Evolutionary conservation across 2,113 vertebrate genomes (phyloP).

Genomic region (Boulengeromyrus knoepffleri): DNA sequence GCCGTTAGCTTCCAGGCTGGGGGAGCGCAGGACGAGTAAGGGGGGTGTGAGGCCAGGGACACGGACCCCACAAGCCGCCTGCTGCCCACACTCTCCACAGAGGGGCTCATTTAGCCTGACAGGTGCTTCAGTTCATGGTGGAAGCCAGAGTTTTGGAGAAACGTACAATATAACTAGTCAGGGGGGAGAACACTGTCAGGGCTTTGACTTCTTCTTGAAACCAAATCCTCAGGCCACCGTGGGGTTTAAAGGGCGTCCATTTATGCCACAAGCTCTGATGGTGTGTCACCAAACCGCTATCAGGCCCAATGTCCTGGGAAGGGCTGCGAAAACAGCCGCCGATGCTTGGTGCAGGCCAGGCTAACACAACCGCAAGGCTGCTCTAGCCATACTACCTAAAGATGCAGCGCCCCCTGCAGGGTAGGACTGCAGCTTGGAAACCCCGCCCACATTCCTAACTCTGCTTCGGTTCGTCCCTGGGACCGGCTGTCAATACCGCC

Average conservation of each 20-base stretch:
- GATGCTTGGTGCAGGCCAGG: no score
- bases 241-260: not conserved
- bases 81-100: not conserved
- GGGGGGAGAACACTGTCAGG: not conserved
- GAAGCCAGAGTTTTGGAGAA: not conserved
- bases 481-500: no score
- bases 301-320: no score
- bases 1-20: not conserved
- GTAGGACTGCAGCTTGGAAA: not conserved
- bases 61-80: conserved; percentile 17
- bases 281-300: not conserved
- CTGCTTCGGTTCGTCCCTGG: no score
- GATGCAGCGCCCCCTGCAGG: no score
- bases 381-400: not conserved
- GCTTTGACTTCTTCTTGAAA: not conserved
- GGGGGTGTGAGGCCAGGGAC: conserved; percentile 20
- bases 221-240: not conserved
- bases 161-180: not conserved
- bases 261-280: not conserved
- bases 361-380: not conserved
- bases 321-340: no score
- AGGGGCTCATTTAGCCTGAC: not conserved
- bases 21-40: no score
- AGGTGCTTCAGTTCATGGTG: not conserved
- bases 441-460: not conserved